Percentiles rank a stretch among this genome's conserved stretches.
Evolutionary conservation across 2,888 invertebrate species (phyloP).

Genomic region (Ormyrus labotus): DNA sequence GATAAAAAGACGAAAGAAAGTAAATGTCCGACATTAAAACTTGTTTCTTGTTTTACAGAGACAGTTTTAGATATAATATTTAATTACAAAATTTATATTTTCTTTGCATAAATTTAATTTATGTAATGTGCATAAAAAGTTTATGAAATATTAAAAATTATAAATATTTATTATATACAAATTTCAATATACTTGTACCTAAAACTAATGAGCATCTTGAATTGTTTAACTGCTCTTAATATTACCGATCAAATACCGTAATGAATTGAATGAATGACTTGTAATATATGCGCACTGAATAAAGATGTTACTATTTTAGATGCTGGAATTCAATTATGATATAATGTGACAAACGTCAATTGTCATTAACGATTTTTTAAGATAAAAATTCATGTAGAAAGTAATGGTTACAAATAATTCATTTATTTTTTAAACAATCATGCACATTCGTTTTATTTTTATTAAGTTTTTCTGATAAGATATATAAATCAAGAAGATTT

Average conservation of each 20-base stretch:
- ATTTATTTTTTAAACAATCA: constrained; percentile 24
- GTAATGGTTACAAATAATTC: background rate
- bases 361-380: background rate
- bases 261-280: constrained; percentile 66
- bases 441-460: constrained; percentile 12
- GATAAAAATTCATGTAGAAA: background rate
- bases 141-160: background rate
- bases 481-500: constrained; percentile 26
- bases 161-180: constrained; percentile 35
- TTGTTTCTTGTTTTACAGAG: too few relatives aligned
- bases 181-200: constrained; percentile 28
- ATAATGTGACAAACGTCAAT: background rate
- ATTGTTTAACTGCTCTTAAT: constrained; percentile 60
- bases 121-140: background rate
- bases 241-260: constrained; percentile 37
- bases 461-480: constrained; percentile 31
- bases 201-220: constrained; percentile 61
- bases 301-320: constrained; percentile 75
- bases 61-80: too few relatives aligned
- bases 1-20: too few relatives aligned
- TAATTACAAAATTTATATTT: too few relatives aligned
- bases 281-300: constrained; percentile 75
- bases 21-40: too few relatives aligned
- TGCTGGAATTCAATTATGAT: constrained; percentile 22
- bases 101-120: background rate